A percentile compares a stretch with the other conserved stretches of the same genome.
phyloP scores from a whole-genome alignment of 2,113 vertebrate species.

The Cottus gobio region DNA sequence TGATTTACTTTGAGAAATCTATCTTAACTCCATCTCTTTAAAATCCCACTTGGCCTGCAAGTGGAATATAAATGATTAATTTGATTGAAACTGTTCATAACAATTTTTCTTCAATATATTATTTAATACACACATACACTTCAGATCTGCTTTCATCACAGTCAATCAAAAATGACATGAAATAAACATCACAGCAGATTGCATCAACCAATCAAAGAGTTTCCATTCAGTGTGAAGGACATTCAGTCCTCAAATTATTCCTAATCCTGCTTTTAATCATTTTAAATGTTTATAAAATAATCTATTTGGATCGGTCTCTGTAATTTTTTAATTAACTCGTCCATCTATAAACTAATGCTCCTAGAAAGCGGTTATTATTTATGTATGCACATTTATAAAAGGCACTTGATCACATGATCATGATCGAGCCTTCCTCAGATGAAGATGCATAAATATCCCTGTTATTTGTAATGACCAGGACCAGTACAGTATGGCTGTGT shows the following conservation, averaged over 20 bases:
- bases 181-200: background rate
- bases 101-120: background rate
- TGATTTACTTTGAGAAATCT: background rate
- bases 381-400: background rate
- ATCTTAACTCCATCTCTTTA: background rate
- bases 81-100: background rate
- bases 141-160: background rate
- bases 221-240: background rate
- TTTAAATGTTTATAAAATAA: background rate
- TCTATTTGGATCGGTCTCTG: background rate
- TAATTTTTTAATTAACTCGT: background rate
- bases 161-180: background rate
- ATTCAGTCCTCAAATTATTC: background rate
- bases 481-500: constrained; percentile 36
- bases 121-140: background rate
- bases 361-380: background rate
- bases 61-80: background rate
- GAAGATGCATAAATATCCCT: background rate
- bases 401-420: constrained; percentile 30
- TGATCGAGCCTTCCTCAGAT: background rate
- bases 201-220: background rate
- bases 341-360: background rate
- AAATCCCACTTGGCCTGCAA: background rate
- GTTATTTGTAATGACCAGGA: constrained; percentile 17
- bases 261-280: background rate